A percentile compares a stretch with the other conserved stretches of the same genome.
Evolutionary conservation across 1,140 invertebrate species (phyloP).

Genomic region (Apis dorsata): DNA sequence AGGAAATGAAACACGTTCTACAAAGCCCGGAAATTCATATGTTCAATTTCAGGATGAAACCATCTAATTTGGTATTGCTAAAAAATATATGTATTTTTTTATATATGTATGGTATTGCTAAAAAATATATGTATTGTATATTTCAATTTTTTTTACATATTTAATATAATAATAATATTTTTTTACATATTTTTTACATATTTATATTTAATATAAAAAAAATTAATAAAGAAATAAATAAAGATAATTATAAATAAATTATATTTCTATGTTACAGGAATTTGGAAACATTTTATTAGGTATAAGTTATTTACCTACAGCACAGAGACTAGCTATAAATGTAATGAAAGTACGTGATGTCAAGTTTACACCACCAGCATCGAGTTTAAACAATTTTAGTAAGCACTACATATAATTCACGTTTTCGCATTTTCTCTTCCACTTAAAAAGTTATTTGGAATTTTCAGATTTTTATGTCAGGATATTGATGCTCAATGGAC

Average conservation of each 20-base stretch:
- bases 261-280: constrained; percentile 66
- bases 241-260: too few species aligned
- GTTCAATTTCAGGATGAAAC: constrained; percentile 77
- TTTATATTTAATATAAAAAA: too few species aligned
- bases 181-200: too few species aligned
- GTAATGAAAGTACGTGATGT: constrained; percentile 80
- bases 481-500: constrained; percentile 79
- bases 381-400: constrained; percentile 77
- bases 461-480: constrained; percentile 80
- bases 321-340: constrained; percentile 81
- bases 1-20: constrained; percentile 73
- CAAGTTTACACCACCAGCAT: constrained; percentile 71
- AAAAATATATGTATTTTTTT: not conserved
- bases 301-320: constrained; percentile 82
- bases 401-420: constrained; percentile 62
- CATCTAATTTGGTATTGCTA: constrained; percentile 69
- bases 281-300: constrained; percentile 81
- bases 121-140: too few species aligned
- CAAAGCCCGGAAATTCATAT: constrained; percentile 73
- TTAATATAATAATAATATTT: too few species aligned
- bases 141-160: too few species aligned
- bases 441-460: not conserved
- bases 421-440: not conserved
- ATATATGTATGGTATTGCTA: too few species aligned
- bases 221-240: too few species aligned